Conservation (phyloP, 2,113 vertebrate genomes). For the Odocoileus hemionus region DNA sequence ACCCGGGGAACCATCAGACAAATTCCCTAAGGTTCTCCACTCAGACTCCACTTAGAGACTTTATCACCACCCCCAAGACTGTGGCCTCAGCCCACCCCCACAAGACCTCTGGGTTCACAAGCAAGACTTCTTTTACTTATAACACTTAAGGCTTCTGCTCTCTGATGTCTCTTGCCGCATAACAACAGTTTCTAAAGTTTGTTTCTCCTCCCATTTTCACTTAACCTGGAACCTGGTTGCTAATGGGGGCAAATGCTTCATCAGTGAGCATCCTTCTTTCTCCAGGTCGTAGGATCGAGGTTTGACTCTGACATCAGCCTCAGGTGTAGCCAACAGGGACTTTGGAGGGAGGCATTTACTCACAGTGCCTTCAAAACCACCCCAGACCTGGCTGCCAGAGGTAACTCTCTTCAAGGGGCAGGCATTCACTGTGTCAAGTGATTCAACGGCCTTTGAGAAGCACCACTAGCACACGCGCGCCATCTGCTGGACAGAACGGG, state of each 20-base stretch:
- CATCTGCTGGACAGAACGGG: conserved; percentile 83
- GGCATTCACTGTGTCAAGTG: conserved; percentile 76
- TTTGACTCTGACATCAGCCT: not conserved
- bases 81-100: accelerated
- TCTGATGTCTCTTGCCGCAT: not conserved
- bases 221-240: not conserved
- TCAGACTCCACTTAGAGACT: not conserved
- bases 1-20: not conserved
- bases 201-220: not conserved
- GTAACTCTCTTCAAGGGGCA: not conserved
- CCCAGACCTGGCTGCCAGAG: not conserved
- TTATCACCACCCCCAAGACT: not conserved
- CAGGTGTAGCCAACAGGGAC: not conserved
- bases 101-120: not conserved
- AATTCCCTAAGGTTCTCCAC: not conserved
- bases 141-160: not conserved
- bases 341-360: not conserved
- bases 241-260: accelerated
- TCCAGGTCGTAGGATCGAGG: accelerated
- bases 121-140: not conserved
- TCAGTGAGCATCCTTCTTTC: not conserved
- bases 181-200: not conserved
- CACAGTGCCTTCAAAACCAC: not conserved
- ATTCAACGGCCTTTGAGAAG: conserved; percentile 84
- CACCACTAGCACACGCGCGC: conserved; percentile 87